These are phyloP conservation scores for Prietella phreatophila DNA, from an alignment of 2,113 vertebrate species.

Conservation along the genomic window DNA sequence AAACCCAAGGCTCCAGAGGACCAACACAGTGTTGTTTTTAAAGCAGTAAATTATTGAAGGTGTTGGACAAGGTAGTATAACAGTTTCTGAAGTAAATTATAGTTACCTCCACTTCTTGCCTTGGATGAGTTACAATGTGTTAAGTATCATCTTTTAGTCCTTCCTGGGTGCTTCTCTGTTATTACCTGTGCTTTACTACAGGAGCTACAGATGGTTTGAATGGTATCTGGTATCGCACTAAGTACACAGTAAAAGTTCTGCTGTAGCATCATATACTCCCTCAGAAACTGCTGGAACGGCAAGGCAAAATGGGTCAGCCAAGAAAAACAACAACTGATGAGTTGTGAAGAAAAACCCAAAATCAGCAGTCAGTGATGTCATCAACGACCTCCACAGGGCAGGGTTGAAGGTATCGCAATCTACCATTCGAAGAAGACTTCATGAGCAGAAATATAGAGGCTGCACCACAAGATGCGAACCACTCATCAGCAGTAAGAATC, in stretches of 20 bases:
- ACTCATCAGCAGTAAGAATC: no score
- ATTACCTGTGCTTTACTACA: constrained; percentile 36
- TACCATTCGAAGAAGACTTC: no score
- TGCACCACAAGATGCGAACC: no score
- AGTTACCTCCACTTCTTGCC: background rate
- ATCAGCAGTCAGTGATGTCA: no score
- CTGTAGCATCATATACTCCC: constrained; percentile 6
- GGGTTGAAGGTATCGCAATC: no score
- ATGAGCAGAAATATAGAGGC: no score
- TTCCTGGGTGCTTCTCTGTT: constrained; percentile 46
- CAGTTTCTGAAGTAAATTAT: constrained; percentile 21
- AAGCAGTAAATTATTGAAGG: constrained; percentile 5
- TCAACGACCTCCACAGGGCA: no score
- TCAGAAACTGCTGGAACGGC: no score
- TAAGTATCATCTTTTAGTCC: constrained; percentile 17
- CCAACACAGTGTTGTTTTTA: background rate
- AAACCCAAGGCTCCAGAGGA: background rate
- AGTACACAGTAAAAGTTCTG: constrained; percentile 35
- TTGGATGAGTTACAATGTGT: background rate
- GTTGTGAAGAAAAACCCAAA: no score
- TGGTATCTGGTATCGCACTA: constrained; percentile 15
- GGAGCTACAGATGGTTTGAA: constrained; percentile 32
- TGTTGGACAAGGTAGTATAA: constrained; percentile 10
- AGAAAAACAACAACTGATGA: no score
- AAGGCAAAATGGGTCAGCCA: no score